A percentile compares a stretch with the other conserved stretches of the same genome.
Evolutionary conservation across 2,888 invertebrate genomes (phyloP).

Genomic region (Rhamphomyia laevipes): DNA sequence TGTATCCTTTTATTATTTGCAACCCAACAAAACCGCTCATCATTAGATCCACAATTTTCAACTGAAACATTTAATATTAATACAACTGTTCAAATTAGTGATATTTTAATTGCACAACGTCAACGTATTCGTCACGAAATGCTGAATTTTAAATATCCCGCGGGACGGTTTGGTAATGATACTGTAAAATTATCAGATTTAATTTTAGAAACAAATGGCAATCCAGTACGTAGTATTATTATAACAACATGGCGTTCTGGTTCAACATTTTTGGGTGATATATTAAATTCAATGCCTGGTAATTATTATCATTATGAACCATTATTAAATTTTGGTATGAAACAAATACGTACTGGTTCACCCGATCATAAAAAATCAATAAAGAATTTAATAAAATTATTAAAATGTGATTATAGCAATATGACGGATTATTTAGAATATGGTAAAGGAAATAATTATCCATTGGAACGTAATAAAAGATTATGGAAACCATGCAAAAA

Average conservation of each 20-base stretch:
- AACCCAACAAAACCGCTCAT: slow-evolving; percentile 36
- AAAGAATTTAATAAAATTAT: slow-evolving; percentile 54
- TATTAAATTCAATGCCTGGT: slow-evolving; percentile 70
- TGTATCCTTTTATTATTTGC: slow-evolving; percentile 37
- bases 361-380: slow-evolving; percentile 57
- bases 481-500: slow-evolving; percentile 69
- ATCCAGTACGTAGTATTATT: slow-evolving; percentile 63
- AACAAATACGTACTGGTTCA: slow-evolving; percentile 66
- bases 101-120: slow-evolving; percentile 46
- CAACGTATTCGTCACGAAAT: slow-evolving; percentile 44
- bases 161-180: slow-evolving; percentile 41
- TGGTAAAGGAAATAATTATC: slow-evolving; percentile 63
- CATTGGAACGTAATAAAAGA: slow-evolving; percentile 74
- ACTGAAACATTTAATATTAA: slow-evolving; percentile 28
- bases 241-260: slow-evolving; percentile 87
- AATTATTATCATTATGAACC: slow-evolving; percentile 89
- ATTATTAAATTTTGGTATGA: slow-evolving; percentile 66
- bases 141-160: slow-evolving; percentile 48
- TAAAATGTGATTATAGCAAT: slow-evolving; percentile 63
- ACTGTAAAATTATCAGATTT: slow-evolving; percentile 53
- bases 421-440: slow-evolving; percentile 66
- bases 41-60: slow-evolving; percentile 17
- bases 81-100: slow-evolving; percentile 40
- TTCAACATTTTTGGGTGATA: slow-evolving; percentile 79
- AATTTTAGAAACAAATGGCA: slow-evolving; percentile 52